A percentile compares a stretch with the other conserved stretches of the same genome.
Conservation (phyloP, 2,888 invertebrate genomes). For the Plebejus argus region DNA sequence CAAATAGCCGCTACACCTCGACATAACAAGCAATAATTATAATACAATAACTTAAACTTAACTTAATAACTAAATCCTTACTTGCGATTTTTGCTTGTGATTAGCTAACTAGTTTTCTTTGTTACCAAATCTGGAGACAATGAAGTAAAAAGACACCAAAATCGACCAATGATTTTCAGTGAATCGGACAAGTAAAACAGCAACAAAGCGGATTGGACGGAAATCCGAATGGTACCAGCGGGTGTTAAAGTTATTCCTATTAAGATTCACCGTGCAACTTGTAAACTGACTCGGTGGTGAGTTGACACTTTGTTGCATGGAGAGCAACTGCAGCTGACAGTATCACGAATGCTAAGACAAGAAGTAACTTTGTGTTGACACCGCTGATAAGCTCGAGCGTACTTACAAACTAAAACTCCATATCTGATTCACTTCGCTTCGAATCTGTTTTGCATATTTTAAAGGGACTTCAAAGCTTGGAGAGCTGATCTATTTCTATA, state of each 20-base stretch:
- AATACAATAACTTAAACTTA: too few species aligned
- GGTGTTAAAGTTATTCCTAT: slow-evolving; percentile 30
- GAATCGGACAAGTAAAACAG: neutral
- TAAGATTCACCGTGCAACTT: slow-evolving; percentile 31
- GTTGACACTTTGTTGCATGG: slow-evolving; percentile 52
- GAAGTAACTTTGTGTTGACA: slow-evolving; percentile 51
- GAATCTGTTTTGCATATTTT: slow-evolving; percentile 37
- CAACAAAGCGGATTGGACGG: slow-evolving; percentile 12
- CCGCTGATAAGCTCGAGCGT: slow-evolving; percentile 51
- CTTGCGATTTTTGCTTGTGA: too few species aligned
- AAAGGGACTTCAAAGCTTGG: neutral
- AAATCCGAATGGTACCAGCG: slow-evolving; percentile 23
- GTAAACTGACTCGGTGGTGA: slow-evolving; percentile 28
- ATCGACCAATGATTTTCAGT: neutral
- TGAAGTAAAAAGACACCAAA: neutral
- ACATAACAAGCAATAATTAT: too few species aligned
- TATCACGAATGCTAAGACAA: slow-evolving; percentile 48
- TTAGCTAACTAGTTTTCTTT: too few species aligned
- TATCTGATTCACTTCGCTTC: slow-evolving; percentile 48
- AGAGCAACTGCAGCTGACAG: slow-evolving; percentile 58
- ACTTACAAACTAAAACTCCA: slow-evolving; percentile 52
- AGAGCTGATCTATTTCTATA: neutral
- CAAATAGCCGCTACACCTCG: too few species aligned
- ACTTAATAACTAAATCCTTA: too few species aligned
- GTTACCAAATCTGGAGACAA: too few species aligned